Conservation (phyloP, 2,113 vertebrate genomes). For the Furnarius figulus region DNA sequence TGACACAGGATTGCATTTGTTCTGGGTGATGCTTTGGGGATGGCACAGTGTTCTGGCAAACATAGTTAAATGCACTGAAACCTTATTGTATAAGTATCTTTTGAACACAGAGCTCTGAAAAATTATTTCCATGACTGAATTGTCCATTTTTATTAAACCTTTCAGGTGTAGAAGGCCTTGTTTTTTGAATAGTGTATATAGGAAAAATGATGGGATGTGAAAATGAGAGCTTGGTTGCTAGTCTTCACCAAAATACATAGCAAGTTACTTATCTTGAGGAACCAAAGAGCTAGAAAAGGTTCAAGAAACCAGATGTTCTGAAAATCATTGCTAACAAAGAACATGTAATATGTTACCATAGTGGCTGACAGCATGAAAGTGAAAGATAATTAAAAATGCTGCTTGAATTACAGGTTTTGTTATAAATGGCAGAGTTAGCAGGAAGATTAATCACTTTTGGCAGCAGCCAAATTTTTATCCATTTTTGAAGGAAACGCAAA, state of each 20-base stretch:
- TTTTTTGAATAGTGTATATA: not conserved
- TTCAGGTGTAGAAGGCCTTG: not conserved
- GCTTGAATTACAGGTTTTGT: not conserved
- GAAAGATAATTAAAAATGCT: not conserved
- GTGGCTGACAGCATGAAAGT: not conserved
- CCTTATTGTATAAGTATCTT: not conserved
- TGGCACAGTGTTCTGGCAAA: fast-evolving
- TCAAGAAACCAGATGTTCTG: not conserved
- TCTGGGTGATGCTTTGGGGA: not conserved
- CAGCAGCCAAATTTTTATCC: not conserved
- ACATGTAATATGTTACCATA: not conserved
- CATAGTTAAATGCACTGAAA: not conserved
- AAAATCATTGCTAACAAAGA: not conserved
- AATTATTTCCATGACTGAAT: not conserved
- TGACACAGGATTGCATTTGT: not conserved
- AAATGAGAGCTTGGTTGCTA: not conserved
- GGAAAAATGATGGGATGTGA: not conserved
- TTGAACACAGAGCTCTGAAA: not conserved
- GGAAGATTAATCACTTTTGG: not conserved
- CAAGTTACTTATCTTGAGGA: not conserved
- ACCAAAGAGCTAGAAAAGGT: not conserved
- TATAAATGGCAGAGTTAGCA: not conserved
- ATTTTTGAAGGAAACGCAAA: not conserved
- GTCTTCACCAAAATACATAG: not conserved
- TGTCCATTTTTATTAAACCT: not conserved